Percentiles rank a stretch among this genome's conserved stretches.
These are phyloP conservation scores for Microvelia longipes DNA, from an alignment of 1,140 invertebrate genomes.

Conservation along the genomic window DNA sequence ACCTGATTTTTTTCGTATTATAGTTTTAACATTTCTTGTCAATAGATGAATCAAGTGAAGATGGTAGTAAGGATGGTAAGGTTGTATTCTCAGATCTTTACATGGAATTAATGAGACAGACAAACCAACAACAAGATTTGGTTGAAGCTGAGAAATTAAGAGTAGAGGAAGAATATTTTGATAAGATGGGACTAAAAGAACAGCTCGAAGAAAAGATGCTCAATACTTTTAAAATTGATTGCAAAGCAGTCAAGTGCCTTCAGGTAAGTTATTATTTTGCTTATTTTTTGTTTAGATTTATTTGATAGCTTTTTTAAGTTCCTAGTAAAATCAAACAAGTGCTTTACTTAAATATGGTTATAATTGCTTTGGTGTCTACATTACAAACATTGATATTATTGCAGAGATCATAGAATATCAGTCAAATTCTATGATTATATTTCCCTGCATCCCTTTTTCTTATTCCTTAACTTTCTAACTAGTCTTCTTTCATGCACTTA, in stretches of 20 bases:
- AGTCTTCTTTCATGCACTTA: too few relatives aligned
- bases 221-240: slow-evolving; percentile 61
- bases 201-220: slow-evolving; percentile 84
- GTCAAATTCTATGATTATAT: too few relatives aligned
- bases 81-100: slow-evolving; percentile 43
- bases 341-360: too few relatives aligned
- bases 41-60: background rate
- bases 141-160: slow-evolving; percentile 54
- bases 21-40: too few relatives aligned
- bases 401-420: too few relatives aligned
- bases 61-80: slow-evolving; percentile 20
- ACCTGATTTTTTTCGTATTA: too few relatives aligned
- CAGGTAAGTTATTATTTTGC: slow-evolving; percentile 31
- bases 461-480: too few relatives aligned
- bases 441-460: too few relatives aligned
- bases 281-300: background rate
- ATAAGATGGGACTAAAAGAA: slow-evolving; percentile 75
- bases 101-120: slow-evolving; percentile 59
- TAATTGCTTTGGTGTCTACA: too few relatives aligned
- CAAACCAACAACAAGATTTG: slow-evolving; percentile 59
- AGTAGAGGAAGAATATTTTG: slow-evolving; percentile 72
- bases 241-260: slow-evolving; percentile 75
- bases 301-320: too few relatives aligned
- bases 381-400: too few relatives aligned
- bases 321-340: too few relatives aligned